Evolutionary conservation across 2,888 invertebrate genomes (phyloP).

Genomic region (Apodemia mormo): DNA sequence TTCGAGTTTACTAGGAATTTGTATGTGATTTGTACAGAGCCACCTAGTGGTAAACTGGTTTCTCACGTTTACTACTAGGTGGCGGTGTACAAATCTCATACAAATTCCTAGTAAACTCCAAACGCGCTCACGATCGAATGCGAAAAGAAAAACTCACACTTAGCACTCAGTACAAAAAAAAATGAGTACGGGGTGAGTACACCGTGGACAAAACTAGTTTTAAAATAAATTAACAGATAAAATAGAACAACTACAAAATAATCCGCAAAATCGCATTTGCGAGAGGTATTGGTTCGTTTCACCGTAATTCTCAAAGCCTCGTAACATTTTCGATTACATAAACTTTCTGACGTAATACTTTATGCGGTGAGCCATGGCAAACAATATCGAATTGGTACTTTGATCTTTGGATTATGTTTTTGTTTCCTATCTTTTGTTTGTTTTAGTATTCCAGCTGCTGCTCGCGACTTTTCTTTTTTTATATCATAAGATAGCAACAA

Average conservation of each 20-base stretch:
- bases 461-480: too few relatives aligned
- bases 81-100: too few relatives aligned
- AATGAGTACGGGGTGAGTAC: background rate
- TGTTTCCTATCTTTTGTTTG: background rate
- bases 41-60: too few relatives aligned
- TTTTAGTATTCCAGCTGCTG: background rate
- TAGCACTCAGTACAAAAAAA: too few relatives aligned
- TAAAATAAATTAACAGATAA: background rate
- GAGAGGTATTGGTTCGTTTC: background rate
- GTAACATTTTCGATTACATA: background rate
- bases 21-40: too few relatives aligned
- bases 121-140: too few relatives aligned
- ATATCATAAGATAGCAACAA: too few relatives aligned
- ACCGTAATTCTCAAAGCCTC: background rate
- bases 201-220: background rate
- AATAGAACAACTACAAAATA: background rate
- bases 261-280: slow-evolving; percentile 3
- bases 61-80: too few relatives aligned
- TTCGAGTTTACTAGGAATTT: too few relatives aligned
- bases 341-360: slow-evolving; percentile 1
- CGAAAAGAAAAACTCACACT: too few relatives aligned
- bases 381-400: background rate
- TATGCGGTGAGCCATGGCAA: slow-evolving; percentile 3
- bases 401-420: background rate
- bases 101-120: background rate